phyloP scores from a whole-genome alignment of 2,797 vertebrate species.

The Furcifer pardalis region DNA sequence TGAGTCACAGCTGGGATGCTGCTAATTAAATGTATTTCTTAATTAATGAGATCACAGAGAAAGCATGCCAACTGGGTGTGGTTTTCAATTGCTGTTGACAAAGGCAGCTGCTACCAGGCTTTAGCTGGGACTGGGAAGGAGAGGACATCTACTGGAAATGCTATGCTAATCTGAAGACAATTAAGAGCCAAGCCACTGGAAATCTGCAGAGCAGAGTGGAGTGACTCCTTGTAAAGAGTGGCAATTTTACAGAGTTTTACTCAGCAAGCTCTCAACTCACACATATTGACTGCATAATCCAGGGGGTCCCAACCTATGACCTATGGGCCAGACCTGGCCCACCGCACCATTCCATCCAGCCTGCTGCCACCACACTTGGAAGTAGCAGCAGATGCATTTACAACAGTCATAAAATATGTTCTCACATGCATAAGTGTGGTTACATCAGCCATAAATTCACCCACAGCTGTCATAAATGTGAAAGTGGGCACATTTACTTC shows the following conservation, averaged over 20 bases:
- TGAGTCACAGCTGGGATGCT: slow-evolving; percentile 75
- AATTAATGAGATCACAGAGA: slow-evolving; percentile 72
- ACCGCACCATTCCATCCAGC: too few species aligned
- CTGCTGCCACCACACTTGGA: too few species aligned
- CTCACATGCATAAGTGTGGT: too few species aligned
- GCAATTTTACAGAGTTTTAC: too few species aligned
- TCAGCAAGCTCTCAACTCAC: neutral
- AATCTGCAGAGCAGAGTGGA: neutral
- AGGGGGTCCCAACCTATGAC: too few species aligned
- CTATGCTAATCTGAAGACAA: neutral
- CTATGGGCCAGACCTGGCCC: too few species aligned
- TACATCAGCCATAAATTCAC: too few species aligned
- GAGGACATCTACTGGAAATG: neutral
- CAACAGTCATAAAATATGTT: too few species aligned
- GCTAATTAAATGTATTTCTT: slow-evolving; percentile 76
- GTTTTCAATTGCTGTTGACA: slow-evolving; percentile 63
- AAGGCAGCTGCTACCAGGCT: slow-evolving; percentile 58
- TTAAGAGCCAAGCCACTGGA: neutral
- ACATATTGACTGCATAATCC: neutral
- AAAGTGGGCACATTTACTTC: too few species aligned
- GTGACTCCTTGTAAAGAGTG: neutral
- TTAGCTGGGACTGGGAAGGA: neutral
- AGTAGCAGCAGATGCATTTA: too few species aligned
- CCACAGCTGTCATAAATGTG: too few species aligned
- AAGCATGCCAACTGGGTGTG: slow-evolving; percentile 58